Conservation (phyloP, 2,888 invertebrate species). For the Rotaria sp. region DNA sequence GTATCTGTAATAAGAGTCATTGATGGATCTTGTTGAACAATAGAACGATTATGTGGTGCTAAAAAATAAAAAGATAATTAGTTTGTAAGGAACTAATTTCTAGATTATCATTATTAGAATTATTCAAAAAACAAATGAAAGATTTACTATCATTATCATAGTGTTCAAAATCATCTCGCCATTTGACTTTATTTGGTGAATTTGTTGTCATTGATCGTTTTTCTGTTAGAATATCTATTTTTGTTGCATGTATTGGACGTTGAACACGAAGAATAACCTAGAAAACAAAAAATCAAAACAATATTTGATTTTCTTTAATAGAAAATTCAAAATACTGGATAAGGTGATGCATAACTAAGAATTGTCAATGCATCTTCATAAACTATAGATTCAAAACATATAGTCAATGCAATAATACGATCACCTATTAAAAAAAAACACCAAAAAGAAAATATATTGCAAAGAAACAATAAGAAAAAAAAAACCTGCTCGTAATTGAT, state of each 20-base stretch:
- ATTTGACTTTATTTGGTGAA: neutral
- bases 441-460: neutral
- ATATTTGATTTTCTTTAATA: too few relatives aligned
- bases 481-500: neutral
- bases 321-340: slow-evolving; percentile 54
- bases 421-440: slow-evolving; percentile 64
- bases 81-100: too few relatives aligned
- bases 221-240: neutral
- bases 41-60: neutral
- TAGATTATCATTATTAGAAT: too few relatives aligned
- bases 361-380: slow-evolving; percentile 82
- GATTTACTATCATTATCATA: slow-evolving; percentile 12
- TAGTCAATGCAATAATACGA: slow-evolving; percentile 74
- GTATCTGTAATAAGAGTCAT: neutral
- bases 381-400: slow-evolving; percentile 78
- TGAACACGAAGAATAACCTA: slow-evolving; percentile 19
- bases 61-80: neutral
- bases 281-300: too few relatives aligned
- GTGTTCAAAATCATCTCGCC: slow-evolving; percentile 12
- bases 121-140: too few relatives aligned
- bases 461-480: neutral
- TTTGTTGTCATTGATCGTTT: neutral
- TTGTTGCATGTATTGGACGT: neutral
- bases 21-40: neutral
- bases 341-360: slow-evolving; percentile 80